phyloP scores from a whole-genome alignment of 2,797 vertebrate species.

The Epinephelus coioides region DNA sequence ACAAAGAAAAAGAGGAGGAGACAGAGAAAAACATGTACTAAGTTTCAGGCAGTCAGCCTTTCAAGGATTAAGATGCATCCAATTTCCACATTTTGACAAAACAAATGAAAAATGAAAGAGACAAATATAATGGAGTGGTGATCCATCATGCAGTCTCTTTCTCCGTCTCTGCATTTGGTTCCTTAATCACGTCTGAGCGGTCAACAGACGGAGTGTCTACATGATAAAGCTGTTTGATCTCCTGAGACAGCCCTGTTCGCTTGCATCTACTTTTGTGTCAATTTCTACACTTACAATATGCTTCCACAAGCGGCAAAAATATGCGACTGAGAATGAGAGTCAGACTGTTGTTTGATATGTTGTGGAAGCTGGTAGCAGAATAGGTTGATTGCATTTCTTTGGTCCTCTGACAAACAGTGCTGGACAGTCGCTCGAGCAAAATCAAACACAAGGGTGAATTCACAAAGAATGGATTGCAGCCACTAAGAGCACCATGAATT shows the following conservation, averaged over 20 bases:
- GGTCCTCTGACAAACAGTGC: not conserved
- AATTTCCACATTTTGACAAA: conserved; percentile 13
- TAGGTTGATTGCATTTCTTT: not conserved
- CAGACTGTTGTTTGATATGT: not conserved
- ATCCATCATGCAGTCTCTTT: not conserved
- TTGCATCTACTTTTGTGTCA: conserved; percentile 18
- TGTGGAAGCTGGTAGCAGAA: not conserved
- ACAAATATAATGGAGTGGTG: not conserved
- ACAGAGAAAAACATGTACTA: not conserved
- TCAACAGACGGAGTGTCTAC: conserved; percentile 9
- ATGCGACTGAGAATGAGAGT: not conserved
- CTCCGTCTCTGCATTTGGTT: not conserved
- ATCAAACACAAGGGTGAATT: not conserved
- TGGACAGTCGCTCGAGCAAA: not conserved
- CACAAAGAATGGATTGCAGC: no score
- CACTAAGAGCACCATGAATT: no score
- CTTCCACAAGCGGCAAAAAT: conserved; percentile 24
- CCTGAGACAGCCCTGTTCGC: not conserved
- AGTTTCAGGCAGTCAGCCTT: conserved; percentile 3
- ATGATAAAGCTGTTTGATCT: conserved; percentile 35
- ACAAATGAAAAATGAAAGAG: conserved; percentile 30
- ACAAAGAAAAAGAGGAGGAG: not conserved
- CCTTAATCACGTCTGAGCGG: conserved; percentile 33
- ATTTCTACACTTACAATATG: conserved; percentile 22
- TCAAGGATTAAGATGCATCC: conserved; percentile 8